These are phyloP conservation scores for Drosophila algonquin DNA, from an alignment of 2,888 invertebrate genomes.

Conservation along the genomic window DNA sequence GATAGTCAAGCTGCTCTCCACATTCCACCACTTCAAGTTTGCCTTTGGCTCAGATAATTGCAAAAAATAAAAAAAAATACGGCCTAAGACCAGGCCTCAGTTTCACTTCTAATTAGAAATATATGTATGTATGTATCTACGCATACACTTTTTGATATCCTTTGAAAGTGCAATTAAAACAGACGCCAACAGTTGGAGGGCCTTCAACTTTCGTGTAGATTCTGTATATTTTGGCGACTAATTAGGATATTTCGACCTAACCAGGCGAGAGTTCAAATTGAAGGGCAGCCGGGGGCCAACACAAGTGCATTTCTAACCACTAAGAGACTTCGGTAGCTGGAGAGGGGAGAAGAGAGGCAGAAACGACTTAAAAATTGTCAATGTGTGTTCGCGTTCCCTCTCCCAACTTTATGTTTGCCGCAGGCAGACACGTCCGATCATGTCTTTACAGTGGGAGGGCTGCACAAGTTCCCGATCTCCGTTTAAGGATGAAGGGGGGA, in stretches of 20 bases:
- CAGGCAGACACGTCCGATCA: too few species aligned
- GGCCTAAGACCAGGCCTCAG: conserved; percentile 38
- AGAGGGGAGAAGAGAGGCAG: neutral
- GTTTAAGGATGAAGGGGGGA: too few species aligned
- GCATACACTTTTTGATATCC: conserved; percentile 25
- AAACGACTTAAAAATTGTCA: neutral
- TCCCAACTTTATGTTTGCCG: neutral
- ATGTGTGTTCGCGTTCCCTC: too few species aligned
- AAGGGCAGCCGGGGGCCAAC: conserved; percentile 25
- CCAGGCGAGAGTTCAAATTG: conserved; percentile 21
- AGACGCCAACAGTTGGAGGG: conserved; percentile 20
- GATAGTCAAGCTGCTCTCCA: conserved; percentile 39
- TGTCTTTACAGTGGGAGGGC: too few species aligned
- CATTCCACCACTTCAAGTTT: conserved; percentile 25
- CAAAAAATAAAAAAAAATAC: conserved; percentile 44
- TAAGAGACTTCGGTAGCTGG: neutral
- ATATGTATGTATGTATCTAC: conserved; percentile 28
- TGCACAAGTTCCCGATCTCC: too few species aligned
- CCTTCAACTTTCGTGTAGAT: conserved; percentile 12
- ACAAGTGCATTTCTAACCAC: neutral
- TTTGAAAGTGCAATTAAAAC: conserved; percentile 59
- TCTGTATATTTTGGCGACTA: conserved; percentile 36
- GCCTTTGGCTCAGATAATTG: conserved; percentile 71
- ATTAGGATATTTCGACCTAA: conserved; percentile 27
- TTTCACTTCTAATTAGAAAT: conserved; percentile 68